Percentiles rank a stretch among this genome's conserved stretches.
phyloP scores from a whole-genome alignment of 2,113 vertebrate species.

The Mesitornis unicolor region DNA sequence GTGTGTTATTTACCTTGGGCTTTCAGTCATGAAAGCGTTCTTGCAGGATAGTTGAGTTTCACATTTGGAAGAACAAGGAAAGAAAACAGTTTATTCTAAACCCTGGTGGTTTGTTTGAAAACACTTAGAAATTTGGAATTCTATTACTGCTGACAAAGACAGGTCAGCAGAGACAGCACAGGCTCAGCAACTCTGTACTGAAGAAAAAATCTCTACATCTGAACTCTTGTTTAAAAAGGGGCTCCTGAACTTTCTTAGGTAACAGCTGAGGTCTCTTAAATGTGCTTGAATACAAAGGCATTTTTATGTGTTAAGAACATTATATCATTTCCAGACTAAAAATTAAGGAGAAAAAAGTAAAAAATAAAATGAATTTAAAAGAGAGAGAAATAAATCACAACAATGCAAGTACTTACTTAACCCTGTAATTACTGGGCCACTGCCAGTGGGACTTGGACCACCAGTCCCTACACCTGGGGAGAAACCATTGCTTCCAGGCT shows the following conservation, averaged over 20 bases:
- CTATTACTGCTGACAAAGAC: neutral
- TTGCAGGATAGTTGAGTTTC: neutral
- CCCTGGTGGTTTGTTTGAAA: neutral
- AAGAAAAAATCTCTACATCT: neutral
- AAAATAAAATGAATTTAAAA: neutral
- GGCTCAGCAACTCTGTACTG: neutral
- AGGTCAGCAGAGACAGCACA: neutral
- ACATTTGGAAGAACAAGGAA: neutral
- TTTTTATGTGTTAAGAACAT: neutral
- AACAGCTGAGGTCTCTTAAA: neutral
- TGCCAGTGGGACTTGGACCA: slow-evolving; percentile 48
- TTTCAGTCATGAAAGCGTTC: neutral
- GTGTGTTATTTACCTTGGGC: neutral
- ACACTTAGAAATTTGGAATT: neutral
- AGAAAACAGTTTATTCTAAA: neutral
- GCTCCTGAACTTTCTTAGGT: neutral
- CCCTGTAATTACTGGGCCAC: slow-evolving; percentile 72
- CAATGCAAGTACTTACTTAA: slow-evolving; percentile 67
- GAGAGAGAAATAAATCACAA: neutral
- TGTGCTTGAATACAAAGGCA: neutral
- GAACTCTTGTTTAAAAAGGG: neutral
- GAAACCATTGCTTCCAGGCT: slow-evolving; percentile 74
- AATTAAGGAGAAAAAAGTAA: neutral
- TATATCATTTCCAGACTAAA: neutral
- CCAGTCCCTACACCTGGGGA: slow-evolving; percentile 68